Conservation (phyloP, 2,888 invertebrate species). For the Cephus rjabovi region DNA sequence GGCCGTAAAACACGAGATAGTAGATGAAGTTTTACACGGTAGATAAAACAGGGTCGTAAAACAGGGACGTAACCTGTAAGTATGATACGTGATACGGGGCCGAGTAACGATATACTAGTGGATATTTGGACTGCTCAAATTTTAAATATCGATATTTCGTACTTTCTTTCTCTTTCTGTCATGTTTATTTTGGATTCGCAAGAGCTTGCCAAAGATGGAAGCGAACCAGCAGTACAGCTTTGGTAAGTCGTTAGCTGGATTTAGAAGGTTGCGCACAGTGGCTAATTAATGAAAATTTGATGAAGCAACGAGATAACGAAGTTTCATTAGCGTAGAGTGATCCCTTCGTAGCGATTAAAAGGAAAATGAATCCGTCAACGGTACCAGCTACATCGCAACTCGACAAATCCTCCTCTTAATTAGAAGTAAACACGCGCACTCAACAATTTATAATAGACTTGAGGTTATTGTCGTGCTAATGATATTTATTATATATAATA, state of each 20-base stretch:
- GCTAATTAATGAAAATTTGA: constrained; percentile 24
- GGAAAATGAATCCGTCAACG: constrained; percentile 12
- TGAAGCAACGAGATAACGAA: constrained; percentile 18
- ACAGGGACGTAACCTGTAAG: neutral
- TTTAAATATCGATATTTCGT: neutral
- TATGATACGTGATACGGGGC: neutral
- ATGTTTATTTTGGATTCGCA: neutral
- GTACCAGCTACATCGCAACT: neutral
- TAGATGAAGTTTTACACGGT: constrained; percentile 16
- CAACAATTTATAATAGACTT: constrained; percentile 26
- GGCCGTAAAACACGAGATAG: constrained; percentile 14
- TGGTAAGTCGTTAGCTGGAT: neutral
- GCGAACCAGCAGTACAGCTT: neutral
- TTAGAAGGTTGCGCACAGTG: neutral
- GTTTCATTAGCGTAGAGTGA: constrained; percentile 21
- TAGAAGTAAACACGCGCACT: constrained; percentile 22
- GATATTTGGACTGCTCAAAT: too few relatives aligned
- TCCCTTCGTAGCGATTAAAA: neutral
- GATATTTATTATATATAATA: constrained; percentile 8
- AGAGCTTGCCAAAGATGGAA: neutral
- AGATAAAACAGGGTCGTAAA: constrained; percentile 13
- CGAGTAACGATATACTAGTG: neutral
- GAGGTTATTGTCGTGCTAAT: constrained; percentile 16
- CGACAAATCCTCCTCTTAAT: constrained; percentile 18
- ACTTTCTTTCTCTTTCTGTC: neutral